Conservation (phyloP, 2,888 invertebrate genomes). For the Spodoptera exigua region DNA sequence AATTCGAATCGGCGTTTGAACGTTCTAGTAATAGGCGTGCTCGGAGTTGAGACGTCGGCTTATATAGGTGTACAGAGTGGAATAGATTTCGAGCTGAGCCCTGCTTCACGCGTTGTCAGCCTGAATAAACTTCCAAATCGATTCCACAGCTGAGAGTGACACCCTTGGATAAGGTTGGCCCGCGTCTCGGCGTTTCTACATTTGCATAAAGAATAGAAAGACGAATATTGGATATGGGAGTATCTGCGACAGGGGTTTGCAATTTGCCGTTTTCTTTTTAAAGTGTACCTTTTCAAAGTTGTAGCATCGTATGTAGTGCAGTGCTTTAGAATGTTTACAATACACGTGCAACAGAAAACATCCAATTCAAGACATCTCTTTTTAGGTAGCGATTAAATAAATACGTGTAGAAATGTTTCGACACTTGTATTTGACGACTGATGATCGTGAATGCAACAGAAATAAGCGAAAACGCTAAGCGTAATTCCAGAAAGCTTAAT, state of each 20-base stretch:
- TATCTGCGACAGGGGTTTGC: slow-evolving; percentile 52
- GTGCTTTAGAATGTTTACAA: slow-evolving; percentile 35
- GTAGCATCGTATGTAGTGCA: slow-evolving; percentile 40
- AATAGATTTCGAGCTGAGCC: slow-evolving; percentile 78
- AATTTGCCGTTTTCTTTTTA: slow-evolving; percentile 53
- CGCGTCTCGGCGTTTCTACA: slow-evolving; percentile 73
- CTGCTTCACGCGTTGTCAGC: slow-evolving; percentile 85
- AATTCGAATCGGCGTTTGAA: slow-evolving; percentile 66
- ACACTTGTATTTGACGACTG: no score
- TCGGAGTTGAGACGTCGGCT: slow-evolving; percentile 62
- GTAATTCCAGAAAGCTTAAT: no score
- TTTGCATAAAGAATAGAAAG: slow-evolving; percentile 85
- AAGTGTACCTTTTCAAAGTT: slow-evolving; percentile 44
- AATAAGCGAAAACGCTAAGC: no score
- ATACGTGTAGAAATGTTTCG: no score
- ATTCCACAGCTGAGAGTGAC: slow-evolving; percentile 87
- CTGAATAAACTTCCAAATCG: slow-evolving; percentile 88
- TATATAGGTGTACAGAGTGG: slow-evolving; percentile 69
- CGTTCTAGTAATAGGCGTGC: slow-evolving; percentile 57
- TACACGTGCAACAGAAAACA: slow-evolving; percentile 3
- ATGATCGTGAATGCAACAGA: no score
- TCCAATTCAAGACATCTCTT: not conserved
- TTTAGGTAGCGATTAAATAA: no score
- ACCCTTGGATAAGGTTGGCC: slow-evolving; percentile 79
- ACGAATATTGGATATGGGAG: slow-evolving; percentile 71